Conservation (phyloP, 64 coral and sea anemone genomes). For the Stylophora pistillata region DNA sequence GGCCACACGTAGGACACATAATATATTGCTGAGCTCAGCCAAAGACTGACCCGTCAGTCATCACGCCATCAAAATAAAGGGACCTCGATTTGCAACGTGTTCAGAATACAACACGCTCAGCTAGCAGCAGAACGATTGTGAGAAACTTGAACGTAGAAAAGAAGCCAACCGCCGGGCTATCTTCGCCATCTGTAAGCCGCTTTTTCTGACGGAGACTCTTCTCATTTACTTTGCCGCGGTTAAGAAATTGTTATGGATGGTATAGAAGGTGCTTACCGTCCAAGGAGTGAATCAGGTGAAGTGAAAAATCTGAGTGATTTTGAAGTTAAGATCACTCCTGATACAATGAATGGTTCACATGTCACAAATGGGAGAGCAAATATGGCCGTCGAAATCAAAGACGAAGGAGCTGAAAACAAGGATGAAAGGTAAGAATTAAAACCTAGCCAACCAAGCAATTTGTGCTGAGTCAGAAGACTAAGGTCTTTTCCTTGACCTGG, state of each 20-base stretch:
- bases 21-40: too few species aligned
- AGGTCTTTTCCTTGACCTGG: not conserved
- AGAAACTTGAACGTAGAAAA: too few species aligned
- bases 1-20: too few species aligned
- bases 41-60: not conserved
- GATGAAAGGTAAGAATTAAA: not conserved
- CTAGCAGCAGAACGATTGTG: not conserved
- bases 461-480: not conserved
- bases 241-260: not conserved
- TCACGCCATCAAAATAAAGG: not conserved
- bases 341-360: not conserved
- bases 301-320: not conserved
- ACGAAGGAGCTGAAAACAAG: not conserved
- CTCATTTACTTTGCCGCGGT: not conserved
- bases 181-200: too few species aligned
- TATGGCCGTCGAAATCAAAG: not conserved
- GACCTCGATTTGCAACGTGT: not conserved
- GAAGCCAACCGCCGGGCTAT: too few species aligned
- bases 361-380: not conserved
- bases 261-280: not conserved
- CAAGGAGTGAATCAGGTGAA: not conserved
- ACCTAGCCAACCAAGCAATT: not conserved
- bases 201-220: not conserved
- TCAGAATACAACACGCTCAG: not conserved
- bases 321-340: conserved; percentile 15